Base-by-base conservation (phyloP, 2,888 invertebrate species). In the Notocelia uddmanniana region DNA sequence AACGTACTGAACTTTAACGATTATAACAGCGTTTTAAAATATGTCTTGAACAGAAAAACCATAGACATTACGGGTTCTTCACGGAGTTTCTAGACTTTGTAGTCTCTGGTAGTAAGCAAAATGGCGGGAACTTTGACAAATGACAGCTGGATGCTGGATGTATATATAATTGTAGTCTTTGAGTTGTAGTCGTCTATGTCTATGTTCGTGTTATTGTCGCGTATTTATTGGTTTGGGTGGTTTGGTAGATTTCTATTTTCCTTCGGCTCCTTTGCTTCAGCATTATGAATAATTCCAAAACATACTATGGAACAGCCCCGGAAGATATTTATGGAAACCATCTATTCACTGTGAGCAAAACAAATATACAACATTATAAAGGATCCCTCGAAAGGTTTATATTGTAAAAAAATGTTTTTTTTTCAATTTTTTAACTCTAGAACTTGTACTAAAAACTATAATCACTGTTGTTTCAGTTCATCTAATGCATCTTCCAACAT, bases 401-500 rank as follows among this genome's bases (percentile, higher is more conserved):
- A 64, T 13, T 19, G n/a, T 10, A 37, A 45, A 10, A 58, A n/a
- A 45, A 21, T 55, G n/a, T 18, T 59, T 55, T 41, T 26, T 31
- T 31, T 31, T 8, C 8, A 11, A 19, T 60, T 62, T 23, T 23
- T 23, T 10, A 26, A 31, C 31, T 31, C 11, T 60, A 11, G n/a
- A 11, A 60, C 11, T 26, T 45, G 2, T 11, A 3, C 13, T 21
- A 18, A 11, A 60, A 5, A 48, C 21, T 41, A 1, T 31, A 45
- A 6, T 31, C 50, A 19, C 23, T 41, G 9, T 63, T n/a, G 37
- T 86, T 85, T 37, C 78, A 92, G 92, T 55, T 76, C 77, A 1
- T 85, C 90, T 6, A 92, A 92, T 76, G 69, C 82, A 54, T 64
- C 83, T 23, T 89, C 90, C 3, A 82, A 80, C 59, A 77, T 80